Evolutionary conservation across 2,888 invertebrate species (phyloP), one percentile per base, ranked within the genome.

Genomic region (Hypomecis punctinalis): DNA sequence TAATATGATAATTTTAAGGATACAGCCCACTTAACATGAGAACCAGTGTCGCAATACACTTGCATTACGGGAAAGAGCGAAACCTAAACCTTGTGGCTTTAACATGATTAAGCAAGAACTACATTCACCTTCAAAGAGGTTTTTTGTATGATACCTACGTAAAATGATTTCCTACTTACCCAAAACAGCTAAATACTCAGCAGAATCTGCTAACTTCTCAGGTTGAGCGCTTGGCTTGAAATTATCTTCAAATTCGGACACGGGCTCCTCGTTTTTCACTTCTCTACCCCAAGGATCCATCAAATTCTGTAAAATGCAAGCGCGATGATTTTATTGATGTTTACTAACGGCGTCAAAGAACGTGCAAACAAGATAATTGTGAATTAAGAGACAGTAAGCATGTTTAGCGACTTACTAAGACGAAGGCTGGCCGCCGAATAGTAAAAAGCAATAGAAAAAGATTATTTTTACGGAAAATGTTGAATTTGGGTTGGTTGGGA

Each of bases 101-200:
- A 42, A 58, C 42, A 42, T 43, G 11, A 61, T 72, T 67, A 66
- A 64, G 71, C 61, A 72, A 69, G 53, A 68, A 37, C 51, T 52
- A 36, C 58, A 40, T 55, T 67, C 67, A 64, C 68, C 66, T 64
- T 47, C 62, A 46, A 23, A 9, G 40, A 1, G 8, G 6, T 23
- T 8, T 23, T 40, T 37, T 51, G 11, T 48, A 13, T 8, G 6
- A 7, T 13, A n/a, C 13, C 37, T 8, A 0, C 13, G 39, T 8
- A 54, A 45, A 53, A 57, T 58, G 3, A 5, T 11, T 37, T 0
- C 0, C 36, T 67, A 72, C 62, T 72, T 89, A 96, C 96, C 96
- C 75, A 97, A 93, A 70, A 94, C 86, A 66, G 95, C 94, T 60
- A 96, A 86, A 84, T 96, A 96, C 76, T 95, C 94, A 9, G 94